Evolutionary conservation across 2,888 invertebrate species (phyloP).

Genomic region (Entomobrya proxima): DNA sequence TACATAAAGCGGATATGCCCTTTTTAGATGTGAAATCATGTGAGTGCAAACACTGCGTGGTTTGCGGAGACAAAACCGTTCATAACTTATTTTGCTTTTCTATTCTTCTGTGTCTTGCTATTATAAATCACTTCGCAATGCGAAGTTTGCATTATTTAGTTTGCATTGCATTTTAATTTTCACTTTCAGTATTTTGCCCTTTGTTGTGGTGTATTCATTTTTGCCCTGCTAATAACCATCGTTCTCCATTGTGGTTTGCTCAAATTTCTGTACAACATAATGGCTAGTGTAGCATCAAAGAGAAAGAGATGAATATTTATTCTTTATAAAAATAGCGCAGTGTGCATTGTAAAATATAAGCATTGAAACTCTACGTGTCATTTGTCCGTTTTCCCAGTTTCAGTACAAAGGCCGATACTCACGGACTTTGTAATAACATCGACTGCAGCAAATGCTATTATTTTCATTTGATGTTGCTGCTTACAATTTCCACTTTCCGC

Average conservation of each 20-base stretch:
- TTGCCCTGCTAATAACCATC: background rate
- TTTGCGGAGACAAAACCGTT: too few relatives aligned
- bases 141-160: background rate
- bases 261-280: background rate
- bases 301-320: background rate
- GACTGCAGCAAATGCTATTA: background rate
- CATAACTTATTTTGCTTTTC: too few relatives aligned
- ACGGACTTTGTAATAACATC: too few relatives aligned
- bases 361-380: background rate
- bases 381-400: background rate
- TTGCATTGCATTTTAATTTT: background rate
- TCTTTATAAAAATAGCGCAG: background rate
- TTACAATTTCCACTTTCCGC: background rate
- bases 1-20: too few relatives aligned
- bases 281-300: background rate
- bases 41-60: too few relatives aligned
- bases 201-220: background rate
- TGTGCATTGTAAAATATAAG: slow-evolving; percentile 4
- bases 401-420: background rate
- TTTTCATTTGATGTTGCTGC: background rate
- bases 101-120: background rate
- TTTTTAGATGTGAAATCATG: too few relatives aligned
- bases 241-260: background rate
- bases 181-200: background rate
- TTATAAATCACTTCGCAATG: background rate